Conservation (phyloP, 37 sponge, comb jelly and placozoan species). For the Beroe forskalii region DNA sequence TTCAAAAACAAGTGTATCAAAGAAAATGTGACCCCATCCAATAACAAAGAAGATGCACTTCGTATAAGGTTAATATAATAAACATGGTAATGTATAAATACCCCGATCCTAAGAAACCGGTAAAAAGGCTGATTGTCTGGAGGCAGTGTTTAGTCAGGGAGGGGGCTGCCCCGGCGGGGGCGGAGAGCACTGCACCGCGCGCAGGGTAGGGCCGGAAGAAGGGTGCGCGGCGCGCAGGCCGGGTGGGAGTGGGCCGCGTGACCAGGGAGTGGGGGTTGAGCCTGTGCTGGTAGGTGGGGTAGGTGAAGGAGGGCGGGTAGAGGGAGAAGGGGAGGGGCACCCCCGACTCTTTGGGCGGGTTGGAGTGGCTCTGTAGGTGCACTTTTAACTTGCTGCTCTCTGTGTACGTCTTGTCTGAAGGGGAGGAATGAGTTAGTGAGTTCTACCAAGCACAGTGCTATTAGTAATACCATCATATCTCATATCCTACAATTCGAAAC, state of each 20-base stretch:
- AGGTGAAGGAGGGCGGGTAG: constrained; percentile 2
- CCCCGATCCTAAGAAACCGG: background rate
- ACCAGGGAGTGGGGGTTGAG: background rate
- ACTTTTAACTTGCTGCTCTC: constrained; percentile 49
- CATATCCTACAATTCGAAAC: too few species aligned
- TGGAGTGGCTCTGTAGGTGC: constrained; percentile 15
- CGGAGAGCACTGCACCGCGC: background rate
- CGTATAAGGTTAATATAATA: too few species aligned
- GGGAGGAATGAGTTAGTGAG: background rate
- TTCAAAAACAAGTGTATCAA: too few species aligned
- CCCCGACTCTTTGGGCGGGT: background rate
- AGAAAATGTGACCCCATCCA: too few species aligned
- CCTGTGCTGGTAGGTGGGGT: constrained; percentile 30
- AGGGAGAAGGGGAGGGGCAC: background rate
- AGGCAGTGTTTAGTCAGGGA: background rate
- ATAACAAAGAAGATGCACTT: too few species aligned
- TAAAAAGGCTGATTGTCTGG: background rate
- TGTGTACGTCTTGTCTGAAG: constrained; percentile 45
- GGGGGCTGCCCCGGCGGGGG: background rate
- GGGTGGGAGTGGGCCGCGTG: background rate
- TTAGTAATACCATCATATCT: too few species aligned
- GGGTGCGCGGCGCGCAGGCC: background rate
- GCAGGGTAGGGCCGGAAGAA: background rate
- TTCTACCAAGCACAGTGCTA: background rate
- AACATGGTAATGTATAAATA: background rate